Conservation (phyloP, 2,888 invertebrate genomes). For the Steinernema hermaphroditum region DNA sequence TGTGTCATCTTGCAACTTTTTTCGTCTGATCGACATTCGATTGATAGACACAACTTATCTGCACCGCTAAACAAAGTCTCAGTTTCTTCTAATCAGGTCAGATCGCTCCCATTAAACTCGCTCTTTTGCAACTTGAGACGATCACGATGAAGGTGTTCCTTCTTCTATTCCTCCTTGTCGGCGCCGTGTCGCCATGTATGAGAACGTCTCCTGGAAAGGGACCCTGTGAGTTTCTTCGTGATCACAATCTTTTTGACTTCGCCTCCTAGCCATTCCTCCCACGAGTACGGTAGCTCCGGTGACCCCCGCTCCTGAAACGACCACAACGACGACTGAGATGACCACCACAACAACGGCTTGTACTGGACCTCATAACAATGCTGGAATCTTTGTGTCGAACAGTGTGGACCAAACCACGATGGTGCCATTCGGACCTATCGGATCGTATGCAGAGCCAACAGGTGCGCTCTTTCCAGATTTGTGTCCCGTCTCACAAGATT, state of each 20-base stretch:
- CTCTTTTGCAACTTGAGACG: no score
- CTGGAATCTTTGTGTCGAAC: constrained; percentile 15
- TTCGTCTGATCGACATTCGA: no score
- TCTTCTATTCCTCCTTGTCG: background rate
- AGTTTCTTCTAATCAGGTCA: background rate
- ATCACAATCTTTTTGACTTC: no score
- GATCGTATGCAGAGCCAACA: background rate
- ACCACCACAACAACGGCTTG: background rate
- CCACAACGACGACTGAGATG: background rate
- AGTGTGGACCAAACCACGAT: background rate
- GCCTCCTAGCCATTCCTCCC: no score
- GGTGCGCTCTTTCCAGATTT: background rate
- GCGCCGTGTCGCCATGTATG: background rate
- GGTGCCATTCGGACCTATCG: background rate
- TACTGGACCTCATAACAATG: background rate
- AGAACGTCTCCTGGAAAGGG: background rate
- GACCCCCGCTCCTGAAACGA: background rate
- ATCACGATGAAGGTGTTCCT: background rate
- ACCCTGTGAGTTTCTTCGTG: no score
- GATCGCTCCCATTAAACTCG: background rate
- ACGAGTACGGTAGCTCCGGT: no score
- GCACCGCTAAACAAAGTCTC: no score
- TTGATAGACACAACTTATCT: no score
- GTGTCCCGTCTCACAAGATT: no score
- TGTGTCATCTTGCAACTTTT: no score